These are phyloP conservation scores for Toxostoma redivivum DNA, from an alignment of 2,113 vertebrate species.

Conservation along the genomic window DNA sequence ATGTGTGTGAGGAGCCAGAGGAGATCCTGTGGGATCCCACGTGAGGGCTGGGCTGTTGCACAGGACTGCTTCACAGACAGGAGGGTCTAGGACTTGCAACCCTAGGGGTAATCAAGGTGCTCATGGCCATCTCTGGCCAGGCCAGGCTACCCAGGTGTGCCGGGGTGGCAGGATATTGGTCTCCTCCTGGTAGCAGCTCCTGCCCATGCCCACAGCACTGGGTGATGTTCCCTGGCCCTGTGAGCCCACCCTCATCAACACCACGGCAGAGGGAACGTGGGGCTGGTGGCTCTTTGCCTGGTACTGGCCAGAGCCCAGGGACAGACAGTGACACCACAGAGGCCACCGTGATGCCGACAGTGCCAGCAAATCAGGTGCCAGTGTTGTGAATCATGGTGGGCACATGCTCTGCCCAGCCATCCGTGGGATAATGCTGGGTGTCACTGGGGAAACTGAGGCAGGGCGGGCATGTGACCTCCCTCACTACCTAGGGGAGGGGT, in stretches of 20 bases:
- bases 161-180: not conserved
- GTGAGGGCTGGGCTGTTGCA: not conserved
- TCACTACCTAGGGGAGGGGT: no score
- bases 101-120: rapidly evolving
- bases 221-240: rapidly evolving
- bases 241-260: not conserved
- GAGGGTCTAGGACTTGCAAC: not conserved
- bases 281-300: not conserved
- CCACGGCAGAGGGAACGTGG: rapidly evolving
- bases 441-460: not conserved
- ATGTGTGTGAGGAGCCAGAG: not conserved
- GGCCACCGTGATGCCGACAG: not conserved
- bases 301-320: not conserved
- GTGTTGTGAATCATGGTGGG: not conserved
- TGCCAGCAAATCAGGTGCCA: not conserved
- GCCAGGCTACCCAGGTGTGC: not conserved
- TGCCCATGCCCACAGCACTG: not conserved
- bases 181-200: not conserved
- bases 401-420: not conserved
- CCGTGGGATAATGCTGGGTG: not conserved
- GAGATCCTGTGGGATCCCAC: not conserved
- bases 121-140: rapidly evolving
- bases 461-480: rapidly evolving
- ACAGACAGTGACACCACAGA: not conserved
- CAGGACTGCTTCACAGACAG: not conserved